Base-by-base conservation (phyloP, 2,113 vertebrate genomes). In the Ctenomys sociabilis region DNA sequence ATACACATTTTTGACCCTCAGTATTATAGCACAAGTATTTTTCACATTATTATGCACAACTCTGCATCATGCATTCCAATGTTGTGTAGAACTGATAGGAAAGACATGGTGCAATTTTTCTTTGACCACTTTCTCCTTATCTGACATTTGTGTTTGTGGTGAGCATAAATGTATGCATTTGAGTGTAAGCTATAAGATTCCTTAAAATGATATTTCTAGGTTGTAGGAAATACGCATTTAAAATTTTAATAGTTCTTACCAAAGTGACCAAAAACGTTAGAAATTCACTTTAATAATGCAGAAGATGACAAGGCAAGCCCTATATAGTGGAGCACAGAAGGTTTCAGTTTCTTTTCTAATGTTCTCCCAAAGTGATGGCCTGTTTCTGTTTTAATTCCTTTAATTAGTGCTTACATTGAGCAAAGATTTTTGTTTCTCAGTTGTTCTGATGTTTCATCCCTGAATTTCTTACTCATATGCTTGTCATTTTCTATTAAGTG, bases 191-290 rank as follows among this genome's bases (percentile, higher is more conserved):
- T 80, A 2, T 68, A 73, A 45, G 35, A 92, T 28, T 85, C 26
- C 19, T 88, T 49, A 90, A 78, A 93, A 59, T 94, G 30, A 43
- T 77, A 82, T 82, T 90, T 94, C 70, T 90, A 57, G 30, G 57
- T 70, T 85, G 90, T 32, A 85, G 49, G 22, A 72, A 95, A 84
- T 59, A 35, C 66, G 37, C 49, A 80, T 54, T 80, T 82, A 83
- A 64, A 92, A 78, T 84, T 80, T 83, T 93, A 95, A 81, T 63
- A 89, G 21, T 52, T 93, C 88, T 80, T 85, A 83, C 37, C 66
- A 95, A 96, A 86, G 61, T 80, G 88, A 90, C 83, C 80, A 92
- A 83, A 90, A 57, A 35, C 72, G 90, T 96, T 84, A 85, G 14
- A 82, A 93, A 94, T 88, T 91, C 63, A 82, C 68, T 87, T 89